Evolutionary conservation across 2,113 vertebrate genomes (phyloP).

Genomic region (Puffinus mauretanicus): DNA sequence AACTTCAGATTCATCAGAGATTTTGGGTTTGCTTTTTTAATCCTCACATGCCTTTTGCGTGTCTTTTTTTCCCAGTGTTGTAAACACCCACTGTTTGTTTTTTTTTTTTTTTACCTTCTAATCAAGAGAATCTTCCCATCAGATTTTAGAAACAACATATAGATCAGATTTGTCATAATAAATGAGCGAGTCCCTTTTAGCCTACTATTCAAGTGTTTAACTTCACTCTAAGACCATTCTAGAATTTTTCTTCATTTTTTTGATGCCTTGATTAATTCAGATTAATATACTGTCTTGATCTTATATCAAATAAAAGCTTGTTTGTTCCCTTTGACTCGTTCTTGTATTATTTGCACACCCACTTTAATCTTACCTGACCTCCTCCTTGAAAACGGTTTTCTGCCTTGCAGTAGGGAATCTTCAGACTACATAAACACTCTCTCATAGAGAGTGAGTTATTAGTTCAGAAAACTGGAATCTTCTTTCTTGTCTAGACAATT

Average conservation of each 20-base stretch:
- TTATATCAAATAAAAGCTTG: background rate
- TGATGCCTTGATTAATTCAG: background rate
- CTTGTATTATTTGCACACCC: background rate
- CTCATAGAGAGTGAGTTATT: background rate
- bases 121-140: background rate
- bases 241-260: background rate
- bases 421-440: background rate
- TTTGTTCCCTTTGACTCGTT: background rate
- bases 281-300: background rate
- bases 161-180: background rate
- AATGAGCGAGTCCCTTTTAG: background rate
- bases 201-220: background rate
- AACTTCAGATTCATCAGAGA: background rate
- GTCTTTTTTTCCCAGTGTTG: background rate
- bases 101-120: background rate
- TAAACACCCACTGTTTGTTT: background rate
- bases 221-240: background rate
- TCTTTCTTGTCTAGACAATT: background rate
- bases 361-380: background rate
- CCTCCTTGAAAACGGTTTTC: background rate
- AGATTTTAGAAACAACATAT: background rate
- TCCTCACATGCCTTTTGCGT: background rate
- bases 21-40: background rate
- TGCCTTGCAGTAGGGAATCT: background rate
- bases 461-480: background rate